phyloP scores from a whole-genome alignment of 37 sponge, comb jelly and placozoan species.

The Crambe crambe region DNA sequence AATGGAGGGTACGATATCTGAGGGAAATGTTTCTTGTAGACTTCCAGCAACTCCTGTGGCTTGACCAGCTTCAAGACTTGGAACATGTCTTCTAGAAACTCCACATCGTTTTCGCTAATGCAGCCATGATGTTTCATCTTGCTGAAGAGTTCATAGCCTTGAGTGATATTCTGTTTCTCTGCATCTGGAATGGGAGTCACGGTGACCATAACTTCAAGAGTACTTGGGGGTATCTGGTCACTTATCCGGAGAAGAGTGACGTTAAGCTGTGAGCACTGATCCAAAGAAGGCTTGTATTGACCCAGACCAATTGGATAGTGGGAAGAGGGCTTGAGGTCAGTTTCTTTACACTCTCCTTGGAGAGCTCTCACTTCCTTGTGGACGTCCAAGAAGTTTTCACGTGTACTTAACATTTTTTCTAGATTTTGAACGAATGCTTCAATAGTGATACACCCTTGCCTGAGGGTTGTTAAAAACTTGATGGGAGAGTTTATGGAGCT shows the following conservation, averaged over 20 bases:
- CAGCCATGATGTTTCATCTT: conserved; percentile 32
- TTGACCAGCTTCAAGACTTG: conserved; percentile 9
- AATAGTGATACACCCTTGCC: background rate
- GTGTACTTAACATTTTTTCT: background rate
- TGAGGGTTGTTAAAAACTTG: conserved; percentile 9
- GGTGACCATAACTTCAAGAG: conserved; percentile 27
- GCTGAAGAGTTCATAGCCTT: conserved; percentile 20
- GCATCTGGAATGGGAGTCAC: conserved; percentile 21
- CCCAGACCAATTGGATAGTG: background rate
- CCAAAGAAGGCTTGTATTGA: background rate
- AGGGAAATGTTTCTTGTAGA: conserved; percentile 2
- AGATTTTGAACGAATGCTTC: background rate
- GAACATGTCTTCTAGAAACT: conserved; percentile 31
- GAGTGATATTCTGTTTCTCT: conserved; percentile 5
- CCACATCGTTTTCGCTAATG: conserved; percentile 27
- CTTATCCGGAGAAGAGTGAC: conserved; percentile 13
- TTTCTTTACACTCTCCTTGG: background rate
- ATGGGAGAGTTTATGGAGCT: background rate
- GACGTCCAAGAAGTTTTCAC: background rate
- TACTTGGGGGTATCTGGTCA: background rate
- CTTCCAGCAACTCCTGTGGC: conserved; percentile 13
- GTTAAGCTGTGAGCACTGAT: background rate
- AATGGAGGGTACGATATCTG: background rate
- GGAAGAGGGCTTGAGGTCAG: background rate
- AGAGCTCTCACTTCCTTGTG: background rate